Evolutionary conservation across 1,140 invertebrate genomes (phyloP), one percentile per base, ranked within the genome.

Genomic region (Saxidomus purpurata): DNA sequence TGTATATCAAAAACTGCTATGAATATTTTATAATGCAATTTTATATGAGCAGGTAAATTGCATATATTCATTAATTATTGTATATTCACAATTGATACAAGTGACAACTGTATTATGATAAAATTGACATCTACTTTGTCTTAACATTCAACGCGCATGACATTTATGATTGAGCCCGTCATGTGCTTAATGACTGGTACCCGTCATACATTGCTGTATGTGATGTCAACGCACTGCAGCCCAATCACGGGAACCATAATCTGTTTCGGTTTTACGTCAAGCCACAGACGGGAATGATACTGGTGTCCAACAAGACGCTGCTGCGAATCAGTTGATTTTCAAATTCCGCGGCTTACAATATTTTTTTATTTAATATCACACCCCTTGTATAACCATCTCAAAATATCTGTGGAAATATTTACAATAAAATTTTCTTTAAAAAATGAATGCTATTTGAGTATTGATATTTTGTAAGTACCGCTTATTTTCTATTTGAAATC

Each of bases 51-150:
- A 43, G 15, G 4, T 43, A 43, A 15, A 8, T 43, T 43, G 43
- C 43, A 59, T 22, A 6, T 6, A 19, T 59, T 59, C 55, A 67
- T 67, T 67, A 31, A 31, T 31, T 67, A 71, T 71, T 38, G 31
- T 71, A 71, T 71, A 71, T 15, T 71, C 15, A 71, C 28, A 28
- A 71, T 71, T 38, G 28, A 38, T 71, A 71, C 36, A 40, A 4
- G 19, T 79, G 76, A 79, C 76, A 79, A 79, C 17, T 55, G 25
- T 79, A 38, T 79, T 79, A 52, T 79, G 76, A 79, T 79, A 55
- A 19, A 79, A 79, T 79, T 79, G 76, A 79, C 76, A 55, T 52
- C 25, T 34, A 79, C 47, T 77, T 79, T 79, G 76, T 79, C 76
- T 79, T 52, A 19, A 31, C 31, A n/a, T 52, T 55, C 47, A 52